Conservation (phyloP, 2,113 vertebrate genomes). For the Antechinus stuartii region DNA sequence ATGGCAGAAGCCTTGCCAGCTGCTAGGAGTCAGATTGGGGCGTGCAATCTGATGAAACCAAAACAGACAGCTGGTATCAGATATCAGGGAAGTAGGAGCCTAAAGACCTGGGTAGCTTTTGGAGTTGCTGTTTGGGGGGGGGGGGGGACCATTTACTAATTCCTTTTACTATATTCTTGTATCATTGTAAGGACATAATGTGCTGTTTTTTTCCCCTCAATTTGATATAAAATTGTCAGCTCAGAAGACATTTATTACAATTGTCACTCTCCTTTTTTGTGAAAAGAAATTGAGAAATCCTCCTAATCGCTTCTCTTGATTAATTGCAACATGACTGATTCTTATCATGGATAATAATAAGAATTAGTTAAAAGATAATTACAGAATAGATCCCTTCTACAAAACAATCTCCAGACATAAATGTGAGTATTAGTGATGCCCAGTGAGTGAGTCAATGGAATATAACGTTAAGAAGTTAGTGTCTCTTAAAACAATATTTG, state of each 20-base stretch:
- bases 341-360: background rate
- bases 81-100: background rate
- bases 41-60: background rate
- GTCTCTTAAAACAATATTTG: background rate
- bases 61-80: conserved; percentile 6
- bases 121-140: background rate
- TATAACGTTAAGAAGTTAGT: background rate
- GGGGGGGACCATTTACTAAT: background rate
- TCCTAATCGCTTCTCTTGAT: background rate
- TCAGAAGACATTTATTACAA: background rate
- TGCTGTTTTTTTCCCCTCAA: background rate
- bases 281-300: background rate
- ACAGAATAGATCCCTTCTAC: background rate
- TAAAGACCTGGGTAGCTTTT: background rate
- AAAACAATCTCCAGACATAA: background rate
- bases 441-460: background rate
- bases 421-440: background rate
- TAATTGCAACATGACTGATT: background rate
- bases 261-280: background rate
- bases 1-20: background rate
- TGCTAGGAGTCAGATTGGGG: conserved; percentile 1
- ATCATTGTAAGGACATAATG: background rate
- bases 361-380: background rate
- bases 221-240: background rate
- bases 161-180: background rate